Base-by-base conservation (phyloP, 2,113 vertebrate genomes). In the Leucopternis melanops region DNA sequence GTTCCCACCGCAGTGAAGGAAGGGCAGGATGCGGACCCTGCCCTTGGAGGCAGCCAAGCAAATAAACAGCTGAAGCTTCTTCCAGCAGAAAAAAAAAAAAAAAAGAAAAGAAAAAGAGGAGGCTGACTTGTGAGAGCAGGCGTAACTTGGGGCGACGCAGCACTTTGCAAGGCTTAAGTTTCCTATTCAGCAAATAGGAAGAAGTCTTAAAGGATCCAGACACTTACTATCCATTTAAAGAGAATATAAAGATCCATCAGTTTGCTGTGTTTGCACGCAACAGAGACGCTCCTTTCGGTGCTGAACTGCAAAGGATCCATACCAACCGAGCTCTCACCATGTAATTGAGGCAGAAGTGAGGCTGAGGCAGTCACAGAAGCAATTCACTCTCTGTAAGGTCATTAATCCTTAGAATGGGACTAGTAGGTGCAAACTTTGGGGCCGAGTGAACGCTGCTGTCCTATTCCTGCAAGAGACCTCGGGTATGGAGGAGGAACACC, bases 261-360 rank as follows among this genome's bases (percentile, higher is more conserved):
- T 8, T 62, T 26, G 27, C 15, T 69, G 57, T 8, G 50, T 31
- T 34, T 34, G 90, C 61, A 54, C 23, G 16, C 47, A 42, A 32
- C 25, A 16, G 66, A 27, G 38, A 38, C 3, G 0, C 23, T 73
- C 44, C 34, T 52, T 45, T 20, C 27, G 4, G 59, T 12, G 45
- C 59, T 17, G 29, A 25, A 29, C 34, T 31, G 42, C 1, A 3
- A 63, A 66, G 16, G 9, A 20, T 11, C 9, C 14, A 1, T 1
- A 5, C 10, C 27, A 13, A 10, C 5, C 2, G 21, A 45, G 31
- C 34, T 78, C 57, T 26, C 44, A 8, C 36, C 25, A 23, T 2
- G 2, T 2, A 7, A 15, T 1, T 42, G 52, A 49, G 63, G 65
- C 21, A 29, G 62, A 27, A 63, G 49, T 0, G 40, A 52, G 42